Base-by-base conservation (phyloP, 1,140 invertebrate genomes). In the Drosophila erecta region DNA sequence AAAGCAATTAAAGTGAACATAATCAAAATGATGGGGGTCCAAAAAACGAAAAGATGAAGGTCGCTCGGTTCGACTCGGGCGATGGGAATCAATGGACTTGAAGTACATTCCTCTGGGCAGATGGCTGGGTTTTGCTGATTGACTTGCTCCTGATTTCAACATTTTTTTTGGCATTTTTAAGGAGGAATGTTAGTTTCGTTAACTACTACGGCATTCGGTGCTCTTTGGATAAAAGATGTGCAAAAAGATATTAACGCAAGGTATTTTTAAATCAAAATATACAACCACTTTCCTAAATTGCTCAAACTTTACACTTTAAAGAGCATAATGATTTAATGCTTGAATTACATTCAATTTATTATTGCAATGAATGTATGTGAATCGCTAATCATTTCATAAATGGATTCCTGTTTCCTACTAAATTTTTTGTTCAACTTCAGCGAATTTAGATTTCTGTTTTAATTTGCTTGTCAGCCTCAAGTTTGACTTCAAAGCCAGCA, bases 1-100 rank as follows among this genome's bases (percentile, higher is more conserved):
- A 75, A 60, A 59, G 55, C 49, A 65, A 61, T 80, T 62, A 50
- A 71, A 58, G 35, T n/a, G n/a, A 43, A 56, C 37, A 30, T 15
- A 46, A 50, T 43, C 30, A 35, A 51, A 55, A 30, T 40, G 41
- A 15, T 53, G 40, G 33, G 12, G 43, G n/a, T 33, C 22, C 12
- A 40, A 24, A 56, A 38, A 53, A 44, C 15, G 46, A 44, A 20
- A 53, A 44, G 44, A 43, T 54, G 17, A 47, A 62, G 33, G 47
- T 27, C 33, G n/a, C 44, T 56, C 20, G 20, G 43, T 14, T 46
- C 12, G 27, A 33, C 55, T 69, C 35, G 27, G 51, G 43, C 67
- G 53, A 37, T 59, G 30, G 47, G 24, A 72, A 72, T 60, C 69
- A 59, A 60, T 72, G 37, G 65, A 51, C 44, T 70, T 70, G 54